Base-by-base conservation (phyloP, 2,113 vertebrate species). In the Myotis lucifugus region DNA sequence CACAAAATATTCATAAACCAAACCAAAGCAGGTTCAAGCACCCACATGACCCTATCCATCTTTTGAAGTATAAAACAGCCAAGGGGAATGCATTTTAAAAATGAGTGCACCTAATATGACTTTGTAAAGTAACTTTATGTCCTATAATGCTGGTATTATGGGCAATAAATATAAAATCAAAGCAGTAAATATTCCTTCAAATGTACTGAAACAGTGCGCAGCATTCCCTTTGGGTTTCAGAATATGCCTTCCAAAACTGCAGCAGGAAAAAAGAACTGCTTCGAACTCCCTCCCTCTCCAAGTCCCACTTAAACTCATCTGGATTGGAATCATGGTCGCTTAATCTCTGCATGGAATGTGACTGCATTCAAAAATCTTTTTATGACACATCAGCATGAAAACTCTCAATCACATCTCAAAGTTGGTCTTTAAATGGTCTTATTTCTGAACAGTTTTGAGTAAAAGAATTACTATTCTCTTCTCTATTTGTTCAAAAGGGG, bases 111-210 rank as follows among this genome's bases (percentile, higher is more conserved):
- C 23, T 64, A 74, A 88, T 32, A 77, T 56, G 79, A 79, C 90
- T 88, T 95, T 94, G 76, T 79, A 93, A 96, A 88, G 84, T 52
- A 90, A 90, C 92, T 85, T 82, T 81, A 73, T 97, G 66, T 78
- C 48, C 76, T 96, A 94, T 90, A 96, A 88, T 92, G 32, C 73
- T 54, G 69, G 32, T 56, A 88, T 94, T 90, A 78, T 74, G 73
- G 56, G 11, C 88, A 94, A 95, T 95, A 94, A 83, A 93, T 92
- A 89, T 67, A 95, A 96, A 97, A 96, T 90, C 27, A 85, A 90
- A 92, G 78, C 54, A 50, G 37, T 67, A 87, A 93, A 85, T 90
- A 88, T 56, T 89, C 25, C 23, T 93, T 93, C 40, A 96, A 88
- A 74, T 11, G 40, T 48, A 86, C 46, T 34, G 42, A 73, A 96